phyloP scores from a whole-genome alignment of 2,888 invertebrate species.

The Acanthococcus lagerstroemiae region DNA sequence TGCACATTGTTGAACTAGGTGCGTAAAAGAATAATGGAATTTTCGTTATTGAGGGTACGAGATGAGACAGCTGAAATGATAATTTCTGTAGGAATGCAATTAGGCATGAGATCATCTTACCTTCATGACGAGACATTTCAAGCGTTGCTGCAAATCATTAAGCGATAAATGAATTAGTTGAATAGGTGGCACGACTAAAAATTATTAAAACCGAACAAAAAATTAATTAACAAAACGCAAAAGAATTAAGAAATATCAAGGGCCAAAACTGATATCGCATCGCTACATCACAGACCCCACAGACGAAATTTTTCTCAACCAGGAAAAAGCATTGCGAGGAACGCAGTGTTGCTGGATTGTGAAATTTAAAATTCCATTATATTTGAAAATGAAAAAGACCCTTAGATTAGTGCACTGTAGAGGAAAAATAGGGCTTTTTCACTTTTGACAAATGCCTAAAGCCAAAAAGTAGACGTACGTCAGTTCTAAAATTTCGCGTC shows the following conservation, averaged over 20 bases:
- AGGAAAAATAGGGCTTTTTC: too few species aligned
- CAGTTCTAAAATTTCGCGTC: too few species aligned
- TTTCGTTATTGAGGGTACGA: background rate
- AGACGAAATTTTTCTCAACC: background rate
- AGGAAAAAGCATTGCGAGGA: too few species aligned
- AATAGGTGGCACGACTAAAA: conserved; percentile 14
- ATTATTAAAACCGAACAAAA: conserved; percentile 20
- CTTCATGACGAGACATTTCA: conserved; percentile 91
- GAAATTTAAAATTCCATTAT: too few species aligned
- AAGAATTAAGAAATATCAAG: conserved; percentile 19
- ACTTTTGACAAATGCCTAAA: too few species aligned
- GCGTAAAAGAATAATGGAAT: background rate
- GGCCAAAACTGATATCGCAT: conserved; percentile 31
- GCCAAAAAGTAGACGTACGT: too few species aligned
- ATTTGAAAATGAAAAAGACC: too few species aligned
- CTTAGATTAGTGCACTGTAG: too few species aligned
- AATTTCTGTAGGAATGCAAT: conserved; percentile 40
- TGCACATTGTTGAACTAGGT: background rate
- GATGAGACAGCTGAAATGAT: background rate
- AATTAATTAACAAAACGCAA: conserved; percentile 12
- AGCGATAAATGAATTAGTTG: conserved; percentile 14
- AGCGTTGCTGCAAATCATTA: conserved; percentile 36
- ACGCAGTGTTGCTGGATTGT: too few species aligned
- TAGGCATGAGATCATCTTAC: conserved; percentile 48
- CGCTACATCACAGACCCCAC: conserved; percentile 4